These are phyloP conservation scores for Anguilla rostrata DNA, from an alignment of 2,113 vertebrate genomes.

Conservation along the genomic window DNA sequence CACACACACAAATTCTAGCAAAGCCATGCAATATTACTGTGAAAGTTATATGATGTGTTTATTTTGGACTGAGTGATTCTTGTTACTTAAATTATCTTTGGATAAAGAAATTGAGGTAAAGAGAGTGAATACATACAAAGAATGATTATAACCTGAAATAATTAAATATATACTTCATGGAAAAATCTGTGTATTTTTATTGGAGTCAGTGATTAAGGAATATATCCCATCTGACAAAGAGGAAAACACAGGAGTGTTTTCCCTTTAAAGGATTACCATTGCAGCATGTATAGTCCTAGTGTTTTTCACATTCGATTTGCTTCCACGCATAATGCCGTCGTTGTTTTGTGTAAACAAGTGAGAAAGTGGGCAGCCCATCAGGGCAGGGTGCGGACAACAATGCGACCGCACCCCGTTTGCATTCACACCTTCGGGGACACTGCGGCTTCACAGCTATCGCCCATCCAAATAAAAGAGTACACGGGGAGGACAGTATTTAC, in stretches of 20 bases:
- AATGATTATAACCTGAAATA: not conserved
- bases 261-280: not conserved
- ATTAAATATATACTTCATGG: not conserved
- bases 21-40: no score
- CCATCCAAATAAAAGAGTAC: not conserved
- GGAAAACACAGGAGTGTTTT: not conserved
- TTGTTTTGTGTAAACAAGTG: conserved; percentile 8
- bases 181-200: not conserved
- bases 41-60: no score
- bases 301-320: conserved; percentile 17
- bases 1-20: no score
- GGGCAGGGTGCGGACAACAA: not conserved
- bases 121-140: not conserved
- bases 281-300: not conserved
- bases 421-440: conserved; percentile 10
- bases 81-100: no score
- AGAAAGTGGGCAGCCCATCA: not conserved
- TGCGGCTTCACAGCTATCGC: not conserved
- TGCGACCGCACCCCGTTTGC: not conserved
- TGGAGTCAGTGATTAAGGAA: not conserved
- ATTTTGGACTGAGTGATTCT: no score
- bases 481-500: not conserved
- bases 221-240: not conserved
- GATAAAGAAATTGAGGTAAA: no score
- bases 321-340: conserved; percentile 29